Percentiles rank a stretch among this genome's conserved stretches.
Evolutionary conservation across 2,113 vertebrate species (phyloP).

Genomic region (Rhinichthys klamathensis): DNA sequence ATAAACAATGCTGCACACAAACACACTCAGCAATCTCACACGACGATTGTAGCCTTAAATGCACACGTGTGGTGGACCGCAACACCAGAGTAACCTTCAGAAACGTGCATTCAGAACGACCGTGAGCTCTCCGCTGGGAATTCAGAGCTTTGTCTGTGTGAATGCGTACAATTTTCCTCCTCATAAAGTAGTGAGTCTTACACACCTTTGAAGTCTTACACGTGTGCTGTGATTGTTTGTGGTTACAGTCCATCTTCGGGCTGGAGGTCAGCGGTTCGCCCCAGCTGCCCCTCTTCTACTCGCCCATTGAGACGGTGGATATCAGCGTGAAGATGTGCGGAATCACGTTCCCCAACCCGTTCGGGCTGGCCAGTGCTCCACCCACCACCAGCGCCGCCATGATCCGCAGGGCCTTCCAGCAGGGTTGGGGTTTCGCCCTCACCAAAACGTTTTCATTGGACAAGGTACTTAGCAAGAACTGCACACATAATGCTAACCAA

Average conservation of each 20-base stretch:
- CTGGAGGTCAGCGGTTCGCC: conserved; percentile 67
- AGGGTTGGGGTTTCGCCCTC: conserved; percentile 85
- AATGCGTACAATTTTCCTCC: conserved; percentile 28
- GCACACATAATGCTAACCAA: background rate
- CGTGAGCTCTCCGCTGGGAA: conserved; percentile 13
- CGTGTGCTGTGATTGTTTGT: conserved; percentile 24
- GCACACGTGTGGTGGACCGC: background rate
- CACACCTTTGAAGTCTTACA: background rate
- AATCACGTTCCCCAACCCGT: conserved; percentile 82
- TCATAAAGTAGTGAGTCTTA: background rate
- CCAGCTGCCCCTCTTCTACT: conserved; percentile 80
- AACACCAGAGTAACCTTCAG: conserved; percentile 47
- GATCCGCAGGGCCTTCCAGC: conserved; percentile 85
- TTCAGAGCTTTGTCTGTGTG: conserved; percentile 34
- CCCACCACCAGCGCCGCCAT: conserved; percentile 82
- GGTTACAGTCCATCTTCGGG: conserved; percentile 68
- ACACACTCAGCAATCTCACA: conserved; percentile 36
- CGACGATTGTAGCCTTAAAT: conserved; percentile 38
- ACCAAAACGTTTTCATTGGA: conserved; percentile 87
- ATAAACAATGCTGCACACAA: conserved; percentile 59
- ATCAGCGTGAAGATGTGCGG: conserved; percentile 84
- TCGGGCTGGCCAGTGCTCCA: conserved; percentile 85
- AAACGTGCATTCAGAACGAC: too few relatives aligned
- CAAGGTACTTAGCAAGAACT: conserved; percentile 73
- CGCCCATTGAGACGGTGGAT: conserved; percentile 81